Evolutionary conservation across 2,888 invertebrate genomes (phyloP).

Genomic region (Corbicula japonica): DNA sequence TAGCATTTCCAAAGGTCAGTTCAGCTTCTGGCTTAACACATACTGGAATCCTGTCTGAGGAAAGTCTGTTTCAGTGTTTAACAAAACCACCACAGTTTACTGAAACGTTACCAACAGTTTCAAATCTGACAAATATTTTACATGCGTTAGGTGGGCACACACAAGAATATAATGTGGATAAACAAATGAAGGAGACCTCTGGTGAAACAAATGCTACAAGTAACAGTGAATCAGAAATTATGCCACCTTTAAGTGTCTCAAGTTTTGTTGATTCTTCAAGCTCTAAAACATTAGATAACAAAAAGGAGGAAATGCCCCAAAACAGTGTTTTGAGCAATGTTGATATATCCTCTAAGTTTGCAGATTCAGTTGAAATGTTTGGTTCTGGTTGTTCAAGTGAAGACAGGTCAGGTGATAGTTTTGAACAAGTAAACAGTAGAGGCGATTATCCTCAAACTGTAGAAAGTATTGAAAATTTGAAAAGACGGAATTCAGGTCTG

Average conservation of each 20-base stretch:
- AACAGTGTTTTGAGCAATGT: no score
- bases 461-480: slow-evolving; percentile 50
- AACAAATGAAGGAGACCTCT: no score
- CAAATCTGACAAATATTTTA: slow-evolving; percentile 62
- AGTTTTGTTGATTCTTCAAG: no score
- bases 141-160: slow-evolving; percentile 52
- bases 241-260: no score
- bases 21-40: slow-evolving; percentile 3
- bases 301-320: no score
- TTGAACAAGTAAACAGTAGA: background rate
- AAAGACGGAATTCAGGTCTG: slow-evolving; percentile 26
- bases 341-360: no score
- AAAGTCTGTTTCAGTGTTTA: slow-evolving; percentile 59
- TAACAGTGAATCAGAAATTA: no score
- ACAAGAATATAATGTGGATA: no score
- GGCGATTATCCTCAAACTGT: slow-evolving; percentile 36
- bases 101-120: slow-evolving; percentile 53
- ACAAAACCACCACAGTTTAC: slow-evolving; percentile 39
- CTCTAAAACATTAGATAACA: no score
- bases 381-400: slow-evolving; percentile 36
- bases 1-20: slow-evolving; percentile 39
- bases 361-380: no score
- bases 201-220: no score
- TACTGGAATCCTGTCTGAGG: slow-evolving; percentile 47
- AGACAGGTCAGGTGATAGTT: background rate